phyloP scores from a whole-genome alignment of 2,113 vertebrate genomes.

The Narcine bancroftii region DNA sequence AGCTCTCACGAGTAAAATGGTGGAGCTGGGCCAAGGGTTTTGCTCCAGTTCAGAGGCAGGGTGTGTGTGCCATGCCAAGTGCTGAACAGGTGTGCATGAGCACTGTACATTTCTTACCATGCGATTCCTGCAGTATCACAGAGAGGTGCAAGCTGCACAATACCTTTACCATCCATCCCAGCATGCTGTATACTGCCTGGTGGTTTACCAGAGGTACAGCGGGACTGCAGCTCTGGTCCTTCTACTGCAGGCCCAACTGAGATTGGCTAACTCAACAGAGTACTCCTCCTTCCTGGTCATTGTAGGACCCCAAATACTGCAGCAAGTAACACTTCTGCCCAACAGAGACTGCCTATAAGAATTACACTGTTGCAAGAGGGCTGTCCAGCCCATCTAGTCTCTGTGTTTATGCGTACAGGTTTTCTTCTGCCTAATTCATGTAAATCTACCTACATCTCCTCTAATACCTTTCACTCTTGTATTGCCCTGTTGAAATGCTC shows the following conservation, averaged over 20 bases:
- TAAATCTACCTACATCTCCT: neutral
- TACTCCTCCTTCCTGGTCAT: neutral
- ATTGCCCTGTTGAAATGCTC: too few relatives aligned
- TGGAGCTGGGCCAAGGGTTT: neutral
- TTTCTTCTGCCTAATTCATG: neutral
- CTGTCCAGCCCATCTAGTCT: neutral
- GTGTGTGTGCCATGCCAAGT: neutral
- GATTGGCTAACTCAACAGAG: neutral
- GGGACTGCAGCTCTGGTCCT: neutral
- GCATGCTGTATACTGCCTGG: too few relatives aligned
- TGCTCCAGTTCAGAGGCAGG: neutral
- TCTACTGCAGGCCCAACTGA: neutral
- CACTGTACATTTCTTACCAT: neutral
- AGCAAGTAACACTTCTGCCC: neutral
- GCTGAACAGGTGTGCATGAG: neutral
- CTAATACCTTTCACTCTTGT: neutral
- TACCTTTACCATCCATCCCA: neutral
- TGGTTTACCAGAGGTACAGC: too few relatives aligned
- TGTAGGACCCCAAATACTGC: neutral
- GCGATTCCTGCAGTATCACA: neutral
- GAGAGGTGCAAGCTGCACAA: neutral
- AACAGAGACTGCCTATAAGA: neutral
- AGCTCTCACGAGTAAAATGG: neutral
- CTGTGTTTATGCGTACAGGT: neutral
- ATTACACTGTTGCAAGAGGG: neutral